phyloP scores from a whole-genome alignment of 2,113 vertebrate species.

The Oreotragus oreotragus region DNA sequence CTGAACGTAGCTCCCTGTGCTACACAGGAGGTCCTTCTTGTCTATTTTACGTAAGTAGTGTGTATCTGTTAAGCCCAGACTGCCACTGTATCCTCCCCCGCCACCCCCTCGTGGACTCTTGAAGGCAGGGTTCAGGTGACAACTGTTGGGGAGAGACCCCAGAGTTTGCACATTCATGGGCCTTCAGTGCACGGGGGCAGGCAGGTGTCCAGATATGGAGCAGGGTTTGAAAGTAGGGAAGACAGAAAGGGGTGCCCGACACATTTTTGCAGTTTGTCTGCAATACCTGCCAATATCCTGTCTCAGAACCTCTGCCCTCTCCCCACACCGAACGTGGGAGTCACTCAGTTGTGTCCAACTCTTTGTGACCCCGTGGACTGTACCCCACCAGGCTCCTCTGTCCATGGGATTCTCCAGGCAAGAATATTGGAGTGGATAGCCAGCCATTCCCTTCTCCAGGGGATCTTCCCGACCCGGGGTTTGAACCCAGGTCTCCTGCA shows the following conservation, averaged over 20 bases:
- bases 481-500: background rate
- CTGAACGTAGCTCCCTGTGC: background rate
- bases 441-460: background rate
- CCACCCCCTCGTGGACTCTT: background rate
- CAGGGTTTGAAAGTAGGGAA: background rate
- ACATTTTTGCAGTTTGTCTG: background rate
- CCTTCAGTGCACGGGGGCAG: fast-evolving
- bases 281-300: background rate
- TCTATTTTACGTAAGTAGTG: background rate
- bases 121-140: background rate
- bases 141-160: fast-evolving
- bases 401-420: background rate
- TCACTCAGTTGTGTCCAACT: background rate
- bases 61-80: background rate
- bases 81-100: too few species aligned
- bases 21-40: too few species aligned
- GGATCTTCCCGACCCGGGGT: background rate
- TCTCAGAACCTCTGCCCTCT: background rate
- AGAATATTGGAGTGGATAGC: background rate
- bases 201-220: fast-evolving
- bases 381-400: background rate
- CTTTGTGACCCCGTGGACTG: background rate
- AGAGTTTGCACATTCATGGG: fast-evolving
- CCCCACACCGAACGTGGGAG: background rate
- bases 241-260: fast-evolving